Conservation (phyloP, 2,113 vertebrate species). For the Psilopsiagon aymara region DNA sequence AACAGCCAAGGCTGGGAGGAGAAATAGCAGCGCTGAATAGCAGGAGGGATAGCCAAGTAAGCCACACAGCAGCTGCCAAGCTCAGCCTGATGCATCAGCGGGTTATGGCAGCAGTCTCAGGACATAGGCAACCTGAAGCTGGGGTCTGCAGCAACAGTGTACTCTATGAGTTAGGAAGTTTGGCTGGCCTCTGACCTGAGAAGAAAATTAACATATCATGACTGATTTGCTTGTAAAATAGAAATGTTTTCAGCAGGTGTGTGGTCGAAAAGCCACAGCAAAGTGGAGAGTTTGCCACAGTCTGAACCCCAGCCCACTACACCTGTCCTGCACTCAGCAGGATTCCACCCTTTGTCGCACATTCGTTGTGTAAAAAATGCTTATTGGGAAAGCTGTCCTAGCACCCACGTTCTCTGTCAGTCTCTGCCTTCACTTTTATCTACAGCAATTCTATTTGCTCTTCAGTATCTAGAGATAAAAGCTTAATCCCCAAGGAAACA, state of each 20-base stretch:
- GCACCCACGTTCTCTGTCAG: background rate
- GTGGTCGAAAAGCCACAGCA: background rate
- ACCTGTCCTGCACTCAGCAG: background rate
- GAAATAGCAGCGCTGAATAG: background rate
- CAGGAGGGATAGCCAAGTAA: background rate
- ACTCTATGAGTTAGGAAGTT: background rate
- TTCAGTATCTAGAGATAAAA: slow-evolving; percentile 20
- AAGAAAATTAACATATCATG: slow-evolving; percentile 19
- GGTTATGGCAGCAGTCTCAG: background rate
- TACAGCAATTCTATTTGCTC: background rate
- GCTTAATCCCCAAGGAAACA: background rate
- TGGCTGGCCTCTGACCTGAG: background rate
- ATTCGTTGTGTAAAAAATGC: fast-evolving
- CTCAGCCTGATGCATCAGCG: background rate
- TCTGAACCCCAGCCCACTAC: background rate
- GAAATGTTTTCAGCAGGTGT: background rate
- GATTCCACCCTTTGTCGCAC: background rate
- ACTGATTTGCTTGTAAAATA: slow-evolving; percentile 47
- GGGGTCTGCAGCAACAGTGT: background rate
- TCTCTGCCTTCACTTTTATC: background rate
- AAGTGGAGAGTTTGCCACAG: background rate
- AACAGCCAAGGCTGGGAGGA: slow-evolving; percentile 9
- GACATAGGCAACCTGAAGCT: background rate
- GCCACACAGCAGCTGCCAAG: background rate
- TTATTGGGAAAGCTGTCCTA: background rate